A percentile compares a stretch with the other conserved stretches of the same genome.
Conservation (phyloP, 2,888 invertebrate genomes). For the Emesis russula region DNA sequence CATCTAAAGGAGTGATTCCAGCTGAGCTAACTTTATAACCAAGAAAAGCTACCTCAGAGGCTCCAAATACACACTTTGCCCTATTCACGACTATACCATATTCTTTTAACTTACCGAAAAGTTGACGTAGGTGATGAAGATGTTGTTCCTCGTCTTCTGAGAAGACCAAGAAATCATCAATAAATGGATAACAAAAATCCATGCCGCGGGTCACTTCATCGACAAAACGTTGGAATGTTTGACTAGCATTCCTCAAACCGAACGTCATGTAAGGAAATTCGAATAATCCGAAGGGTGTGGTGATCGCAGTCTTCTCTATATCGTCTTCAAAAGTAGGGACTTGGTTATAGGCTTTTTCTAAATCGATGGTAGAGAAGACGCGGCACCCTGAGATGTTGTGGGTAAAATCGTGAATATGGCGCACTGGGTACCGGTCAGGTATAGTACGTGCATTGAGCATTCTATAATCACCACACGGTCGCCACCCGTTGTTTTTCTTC, state of each 20-base stretch:
- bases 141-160: neutral
- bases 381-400: constrained; percentile 40
- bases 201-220: neutral
- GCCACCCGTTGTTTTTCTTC: constrained; percentile 42
- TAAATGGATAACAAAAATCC: neutral
- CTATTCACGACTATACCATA: neutral
- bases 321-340: neutral
- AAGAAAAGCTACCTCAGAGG: neutral
- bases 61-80: neutral
- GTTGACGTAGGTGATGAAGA: neutral
- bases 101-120: neutral
- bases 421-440: constrained; percentile 47
- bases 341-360: neutral
- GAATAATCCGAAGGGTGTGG: constrained; percentile 1
- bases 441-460: neutral
- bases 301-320: neutral
- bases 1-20: neutral
- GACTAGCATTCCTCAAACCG: neutral
- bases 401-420: constrained; percentile 56
- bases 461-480: constrained; percentile 58
- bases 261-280: neutral
- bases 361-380: constrained; percentile 17
- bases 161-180: neutral
- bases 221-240: neutral
- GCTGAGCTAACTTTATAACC: no score